These are phyloP conservation scores for Galerucella pusilla DNA, from an alignment of 2,888 invertebrate genomes.

Conservation along the genomic window DNA sequence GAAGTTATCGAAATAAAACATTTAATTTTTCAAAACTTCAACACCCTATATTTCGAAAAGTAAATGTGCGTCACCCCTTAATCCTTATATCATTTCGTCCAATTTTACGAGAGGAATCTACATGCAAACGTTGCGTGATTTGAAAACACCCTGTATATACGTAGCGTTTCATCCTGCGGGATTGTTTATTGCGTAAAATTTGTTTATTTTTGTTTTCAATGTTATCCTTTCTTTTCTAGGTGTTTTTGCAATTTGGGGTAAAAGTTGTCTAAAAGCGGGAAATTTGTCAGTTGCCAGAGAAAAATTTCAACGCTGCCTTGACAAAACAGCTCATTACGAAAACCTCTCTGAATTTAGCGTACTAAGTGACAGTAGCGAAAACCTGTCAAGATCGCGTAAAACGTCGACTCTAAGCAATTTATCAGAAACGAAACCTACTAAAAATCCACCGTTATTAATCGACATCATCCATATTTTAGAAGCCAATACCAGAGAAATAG, in stretches of 20 bases:
- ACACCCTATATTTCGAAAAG: too few relatives aligned
- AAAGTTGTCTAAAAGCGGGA: constrained; percentile 83
- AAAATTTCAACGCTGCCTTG: constrained; percentile 75
- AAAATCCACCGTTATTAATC: constrained; percentile 75
- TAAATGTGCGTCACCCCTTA: too few relatives aligned
- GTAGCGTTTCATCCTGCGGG: too few relatives aligned
- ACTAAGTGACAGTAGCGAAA: constrained; percentile 48
- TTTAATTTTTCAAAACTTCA: too few relatives aligned
- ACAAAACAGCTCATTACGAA: constrained; percentile 63
- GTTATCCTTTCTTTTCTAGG: constrained; percentile 62
- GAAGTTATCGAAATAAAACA: too few relatives aligned
- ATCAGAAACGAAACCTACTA: constrained; percentile 67
- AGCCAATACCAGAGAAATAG: constrained; percentile 69
- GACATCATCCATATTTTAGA: constrained; percentile 79
- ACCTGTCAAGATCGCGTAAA: constrained; percentile 43
- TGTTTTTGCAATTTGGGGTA: constrained; percentile 90
- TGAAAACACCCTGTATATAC: too few relatives aligned
- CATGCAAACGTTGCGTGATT: too few relatives aligned
- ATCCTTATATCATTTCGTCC: too few relatives aligned
- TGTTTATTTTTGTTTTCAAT: too few relatives aligned
- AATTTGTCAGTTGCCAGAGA: constrained; percentile 81
- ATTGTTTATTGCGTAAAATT: too few relatives aligned
- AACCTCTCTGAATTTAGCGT: constrained; percentile 44
- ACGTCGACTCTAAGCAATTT: constrained; percentile 47
- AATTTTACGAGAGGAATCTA: too few relatives aligned